phyloP scores from a whole-genome alignment of 2,888 invertebrate species.

The Mystacides longicornis region DNA sequence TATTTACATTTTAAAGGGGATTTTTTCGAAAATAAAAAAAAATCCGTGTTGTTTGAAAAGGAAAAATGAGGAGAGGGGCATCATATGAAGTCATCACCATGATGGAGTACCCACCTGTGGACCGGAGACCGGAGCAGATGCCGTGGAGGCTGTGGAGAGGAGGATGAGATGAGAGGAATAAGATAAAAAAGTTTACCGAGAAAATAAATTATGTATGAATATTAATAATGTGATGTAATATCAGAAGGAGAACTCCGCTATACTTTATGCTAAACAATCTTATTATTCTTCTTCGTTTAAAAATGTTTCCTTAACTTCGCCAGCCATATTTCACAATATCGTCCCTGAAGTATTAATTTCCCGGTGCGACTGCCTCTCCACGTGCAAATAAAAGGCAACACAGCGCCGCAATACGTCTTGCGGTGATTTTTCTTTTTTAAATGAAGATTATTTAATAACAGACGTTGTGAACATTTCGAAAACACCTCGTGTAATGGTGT shows the following conservation, averaged over 20 bases:
- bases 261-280: constrained; percentile 25
- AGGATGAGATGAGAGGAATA: not conserved
- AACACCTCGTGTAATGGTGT: too few relatives aligned
- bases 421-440: not conserved
- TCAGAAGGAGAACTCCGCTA: constrained; percentile 20
- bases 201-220: constrained; percentile 27
- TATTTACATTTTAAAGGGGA: not conserved
- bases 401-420: too few relatives aligned
- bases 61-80: not conserved
- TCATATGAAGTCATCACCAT: constrained; percentile 19
- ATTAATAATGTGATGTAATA: constrained; percentile 25
- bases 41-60: not conserved
- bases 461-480: too few relatives aligned
- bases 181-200: constrained; percentile 24
- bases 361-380: not conserved
- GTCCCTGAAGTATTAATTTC: not conserved
- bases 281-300: constrained; percentile 3
- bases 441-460: not conserved
- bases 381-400: too few relatives aligned
- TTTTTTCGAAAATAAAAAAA: not conserved
- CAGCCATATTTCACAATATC: not conserved
- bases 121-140: constrained; percentile 12
- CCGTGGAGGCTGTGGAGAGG: constrained; percentile 11
- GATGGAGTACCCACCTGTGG: constrained; percentile 25
- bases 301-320: not conserved